Evolutionary conservation across 2,113 vertebrate genomes (phyloP).

Genomic region (Nycticorax nycticorax): DNA sequence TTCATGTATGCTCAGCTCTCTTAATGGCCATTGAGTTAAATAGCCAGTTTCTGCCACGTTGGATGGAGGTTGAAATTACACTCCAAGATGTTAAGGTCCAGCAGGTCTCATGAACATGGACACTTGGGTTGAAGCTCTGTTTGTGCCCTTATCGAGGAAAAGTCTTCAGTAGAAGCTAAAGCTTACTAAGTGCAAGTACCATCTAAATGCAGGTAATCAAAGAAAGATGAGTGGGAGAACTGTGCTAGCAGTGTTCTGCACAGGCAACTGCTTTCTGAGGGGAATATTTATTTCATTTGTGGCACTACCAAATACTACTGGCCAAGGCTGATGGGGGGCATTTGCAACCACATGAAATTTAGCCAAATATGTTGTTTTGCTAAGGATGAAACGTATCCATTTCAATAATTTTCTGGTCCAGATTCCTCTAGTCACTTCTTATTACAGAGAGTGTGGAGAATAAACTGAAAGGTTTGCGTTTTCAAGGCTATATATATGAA

Average conservation of each 20-base stretch:
- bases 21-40: not conserved
- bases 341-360: not conserved
- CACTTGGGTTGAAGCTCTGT: not conserved
- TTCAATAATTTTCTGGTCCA: not conserved
- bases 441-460: not conserved
- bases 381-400: not conserved
- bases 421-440: not conserved
- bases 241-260: not conserved
- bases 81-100: not conserved
- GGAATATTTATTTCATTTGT: not conserved
- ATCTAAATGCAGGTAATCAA: not conserved
- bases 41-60: not conserved
- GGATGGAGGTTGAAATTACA: not conserved
- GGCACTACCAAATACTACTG: not conserved
- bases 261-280: not conserved
- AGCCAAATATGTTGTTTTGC: not conserved
- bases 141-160: not conserved
- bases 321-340: not conserved
- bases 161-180: not conserved
- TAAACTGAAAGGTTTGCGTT: not conserved
- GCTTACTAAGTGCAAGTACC: not conserved
- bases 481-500: not conserved
- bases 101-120: not conserved
- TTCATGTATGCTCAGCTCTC: not conserved
- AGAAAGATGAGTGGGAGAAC: not conserved